These are phyloP conservation scores for Latrodectus geometricus DNA, from an alignment of 1,140 invertebrate genomes.

Conservation along the genomic window DNA sequence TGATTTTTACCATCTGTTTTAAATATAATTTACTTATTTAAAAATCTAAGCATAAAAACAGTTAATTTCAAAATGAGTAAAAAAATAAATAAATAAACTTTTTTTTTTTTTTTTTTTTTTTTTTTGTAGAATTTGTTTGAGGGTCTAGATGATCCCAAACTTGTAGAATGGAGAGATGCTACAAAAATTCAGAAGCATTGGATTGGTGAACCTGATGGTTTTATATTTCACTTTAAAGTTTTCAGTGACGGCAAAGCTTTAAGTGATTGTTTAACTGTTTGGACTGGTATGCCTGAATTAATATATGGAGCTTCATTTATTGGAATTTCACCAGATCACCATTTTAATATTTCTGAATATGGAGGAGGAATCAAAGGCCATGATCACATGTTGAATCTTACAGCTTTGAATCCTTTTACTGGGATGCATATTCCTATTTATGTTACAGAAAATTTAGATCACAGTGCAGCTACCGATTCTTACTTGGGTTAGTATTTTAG, in stretches of 20 bases:
- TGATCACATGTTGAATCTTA: slow-evolving; percentile 69
- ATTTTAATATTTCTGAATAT: slow-evolving; percentile 63
- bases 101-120: too few species aligned
- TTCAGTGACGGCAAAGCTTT: slow-evolving; percentile 65
- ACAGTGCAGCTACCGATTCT: slow-evolving; percentile 74
- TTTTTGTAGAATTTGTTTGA: slow-evolving; percentile 73
- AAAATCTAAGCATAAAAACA: too few species aligned
- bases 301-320: slow-evolving; percentile 76
- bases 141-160: slow-evolving; percentile 77
- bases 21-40: too few species aligned
- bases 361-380: slow-evolving; percentile 14
- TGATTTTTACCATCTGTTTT: too few species aligned
- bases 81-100: too few species aligned
- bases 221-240: slow-evolving; percentile 79
- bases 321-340: slow-evolving; percentile 69
- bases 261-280: slow-evolving; percentile 74
- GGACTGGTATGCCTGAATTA: slow-evolving; percentile 83
- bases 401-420: slow-evolving; percentile 82
- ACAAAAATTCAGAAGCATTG: slow-evolving; percentile 91
- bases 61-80: too few species aligned
- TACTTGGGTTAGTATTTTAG: slow-evolving; percentile 75
- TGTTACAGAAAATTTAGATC: slow-evolving; percentile 75
- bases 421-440: slow-evolving; percentile 78
- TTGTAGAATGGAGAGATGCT: slow-evolving; percentile 80
- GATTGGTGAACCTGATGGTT: slow-evolving; percentile 93